phyloP scores from a whole-genome alignment of 2,888 invertebrate genomes.

The Pandemis cinnamomeana region DNA sequence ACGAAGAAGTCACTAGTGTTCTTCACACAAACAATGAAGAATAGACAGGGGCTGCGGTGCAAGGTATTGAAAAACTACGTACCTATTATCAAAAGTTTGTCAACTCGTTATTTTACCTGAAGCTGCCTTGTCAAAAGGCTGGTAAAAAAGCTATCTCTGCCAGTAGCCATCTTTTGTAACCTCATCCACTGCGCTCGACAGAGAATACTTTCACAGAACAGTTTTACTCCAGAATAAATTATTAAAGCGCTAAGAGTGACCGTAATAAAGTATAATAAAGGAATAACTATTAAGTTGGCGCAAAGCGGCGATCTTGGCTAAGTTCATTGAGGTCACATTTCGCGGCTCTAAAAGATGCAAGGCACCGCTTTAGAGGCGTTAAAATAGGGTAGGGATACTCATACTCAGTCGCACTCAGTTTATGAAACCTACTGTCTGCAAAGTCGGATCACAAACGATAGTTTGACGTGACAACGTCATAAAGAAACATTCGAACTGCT shows the following conservation, averaged over 20 bases:
- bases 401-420: neutral
- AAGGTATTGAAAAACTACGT: too few species aligned
- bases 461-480: too few species aligned
- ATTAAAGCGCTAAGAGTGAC: neutral
- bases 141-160: neutral
- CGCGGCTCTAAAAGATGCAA: slow-evolving; percentile 33
- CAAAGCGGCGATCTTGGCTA: slow-evolving; percentile 10
- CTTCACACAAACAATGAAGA: too few species aligned
- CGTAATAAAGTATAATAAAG: slow-evolving; percentile 10
- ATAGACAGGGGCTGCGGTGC: too few species aligned
- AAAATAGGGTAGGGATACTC: slow-evolving; percentile 4
- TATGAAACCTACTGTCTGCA: too few species aligned
- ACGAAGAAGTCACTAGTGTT: too few species aligned
- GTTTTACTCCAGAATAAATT: neutral
- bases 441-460: too few species aligned
- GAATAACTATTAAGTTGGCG: slow-evolving; percentile 27
- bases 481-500: too few species aligned
- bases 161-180: neutral
- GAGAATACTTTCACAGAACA: neutral
- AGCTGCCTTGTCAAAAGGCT: neutral
- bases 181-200: neutral
- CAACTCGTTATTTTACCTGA: too few species aligned
- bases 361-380: slow-evolving; percentile 19
- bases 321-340: slow-evolving; percentile 33
- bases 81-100: too few species aligned